A percentile compares a stretch with the other conserved stretches of the same genome.
Conservation (phyloP, 1,140 invertebrate species). For the Plectus sambesii region DNA sequence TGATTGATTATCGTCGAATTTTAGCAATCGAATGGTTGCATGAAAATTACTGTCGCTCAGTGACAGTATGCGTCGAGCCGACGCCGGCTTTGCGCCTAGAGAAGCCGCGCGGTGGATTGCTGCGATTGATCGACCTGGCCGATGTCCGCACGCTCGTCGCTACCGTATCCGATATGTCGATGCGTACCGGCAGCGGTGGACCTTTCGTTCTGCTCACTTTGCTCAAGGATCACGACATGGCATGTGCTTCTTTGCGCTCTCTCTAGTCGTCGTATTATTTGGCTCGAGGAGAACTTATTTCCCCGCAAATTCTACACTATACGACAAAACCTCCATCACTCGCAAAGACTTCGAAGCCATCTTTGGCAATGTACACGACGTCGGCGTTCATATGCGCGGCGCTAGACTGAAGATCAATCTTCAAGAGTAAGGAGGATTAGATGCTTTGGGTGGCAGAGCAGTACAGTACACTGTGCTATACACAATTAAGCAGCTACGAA, state of each 20-base stretch:
- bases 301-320: too few species aligned
- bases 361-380: conserved; percentile 37
- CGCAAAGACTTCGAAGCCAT: conserved; percentile 93
- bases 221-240: conserved; percentile 83
- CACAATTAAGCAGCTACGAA: too few species aligned
- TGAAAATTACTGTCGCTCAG: conserved; percentile 74
- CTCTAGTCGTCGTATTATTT: conserved; percentile 1
- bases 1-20: conserved; percentile 8
- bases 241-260: conserved; percentile 17
- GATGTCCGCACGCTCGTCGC: conserved; percentile 64
- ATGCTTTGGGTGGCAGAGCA: conserved; percentile 60
- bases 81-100: conserved; percentile 78
- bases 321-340: conserved; percentile 76
- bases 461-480: conserved; percentile 51
- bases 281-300: too few species aligned
- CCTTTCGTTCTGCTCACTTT: conserved; percentile 73
- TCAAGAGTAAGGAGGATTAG: conserved; percentile 57
- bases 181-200: conserved; percentile 57
- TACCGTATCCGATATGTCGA: conserved; percentile 58
- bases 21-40: conserved; percentile 70
- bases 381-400: conserved; percentile 39
- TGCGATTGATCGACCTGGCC: conserved; percentile 53
- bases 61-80: conserved; percentile 67
- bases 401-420: conserved; percentile 52
- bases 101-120: conserved; percentile 56